Base-by-base conservation (phyloP, 2,113 vertebrate species). In the Entelurus aequoreus region DNA sequence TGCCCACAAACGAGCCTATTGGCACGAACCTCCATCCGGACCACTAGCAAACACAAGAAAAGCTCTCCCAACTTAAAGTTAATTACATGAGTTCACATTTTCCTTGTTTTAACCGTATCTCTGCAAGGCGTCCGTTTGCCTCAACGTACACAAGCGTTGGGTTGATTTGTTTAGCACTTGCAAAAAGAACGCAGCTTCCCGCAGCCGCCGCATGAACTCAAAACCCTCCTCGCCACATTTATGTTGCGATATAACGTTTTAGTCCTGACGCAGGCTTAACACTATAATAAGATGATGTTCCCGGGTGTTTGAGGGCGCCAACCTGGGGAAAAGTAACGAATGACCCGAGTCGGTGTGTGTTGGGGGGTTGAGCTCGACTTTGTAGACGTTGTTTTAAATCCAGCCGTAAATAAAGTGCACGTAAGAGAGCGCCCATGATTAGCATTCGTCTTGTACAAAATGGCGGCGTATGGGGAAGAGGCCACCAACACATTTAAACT, bases 351-450 rank as follows among this genome's bases (percentile, higher is more conserved):
- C 58, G 4, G n/a, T 63, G 47, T 28, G 36, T 21, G 36, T 40
- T 5, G 3, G 42, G 10, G 42, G 37, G 35, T 68, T 46, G 71
- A 75, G 69, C 86, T 81, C 62, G 63, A 74, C 65, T 75, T 79
- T 71, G 60, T 63, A 71, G 69, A 56, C 16, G 71, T 86, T 90
- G 88, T 56, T 44, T 57, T 87, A 88, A 57, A 89, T 85, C 87
- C 65, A 48, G 54, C 78, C 79, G 88, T 89, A 88, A 90, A 92
- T 91, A 91, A 92, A 92, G 88, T 91, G 87, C 74, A 82, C 77
- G 80, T 80, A 87, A 86, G 89, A 91, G 89, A 91, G 91, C 90
- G 90, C 91, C 90, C 91, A 91, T 91, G 89, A 91, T 90, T 91
- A 92, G 91, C 90, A 89, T 91, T 89, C 84, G 87, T 76, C 88